A percentile compares a stretch with the other conserved stretches of the same genome.
These are phyloP conservation scores for Xiphias gladius DNA, from an alignment of 2,113 vertebrate species.

Conservation along the genomic window DNA sequence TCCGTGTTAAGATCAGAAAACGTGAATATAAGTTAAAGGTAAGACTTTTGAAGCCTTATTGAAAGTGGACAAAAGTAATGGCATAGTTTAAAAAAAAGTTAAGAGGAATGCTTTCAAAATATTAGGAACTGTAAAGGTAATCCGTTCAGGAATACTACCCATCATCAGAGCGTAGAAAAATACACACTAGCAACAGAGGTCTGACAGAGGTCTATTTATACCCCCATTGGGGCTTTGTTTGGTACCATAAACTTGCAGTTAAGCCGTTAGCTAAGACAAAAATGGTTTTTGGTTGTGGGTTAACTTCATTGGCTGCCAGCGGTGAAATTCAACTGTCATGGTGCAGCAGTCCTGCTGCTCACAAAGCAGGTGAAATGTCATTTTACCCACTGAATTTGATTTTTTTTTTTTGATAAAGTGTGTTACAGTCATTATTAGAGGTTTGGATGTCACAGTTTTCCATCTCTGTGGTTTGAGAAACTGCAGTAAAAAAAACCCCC, in stretches of 20 bases:
- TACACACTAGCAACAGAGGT: background rate
- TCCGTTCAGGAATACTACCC: background rate
- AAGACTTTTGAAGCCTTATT: rapidly evolving
- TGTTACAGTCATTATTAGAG: no score
- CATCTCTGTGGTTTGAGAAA: no score
- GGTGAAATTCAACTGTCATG: background rate
- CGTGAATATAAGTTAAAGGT: background rate
- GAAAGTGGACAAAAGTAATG: background rate
- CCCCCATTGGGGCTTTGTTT: background rate
- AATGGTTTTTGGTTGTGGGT: background rate
- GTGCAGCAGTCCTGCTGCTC: background rate
- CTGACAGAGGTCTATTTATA: background rate
- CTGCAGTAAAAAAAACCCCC: background rate
- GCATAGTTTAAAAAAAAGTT: background rate
- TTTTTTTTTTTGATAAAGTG: no score
- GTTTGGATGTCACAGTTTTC: no score
- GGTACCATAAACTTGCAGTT: background rate
- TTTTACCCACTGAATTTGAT: no score
- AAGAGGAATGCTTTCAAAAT: background rate
- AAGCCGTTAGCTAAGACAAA: background rate
- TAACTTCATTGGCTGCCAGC: background rate
- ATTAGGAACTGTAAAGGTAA: background rate
- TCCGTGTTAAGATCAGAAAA: background rate
- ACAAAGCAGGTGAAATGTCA: no score
- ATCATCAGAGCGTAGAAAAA: background rate